Evolutionary conservation across 1,140 invertebrate genomes (phyloP).

Genomic region (Sitodiplosis mosellana): DNA sequence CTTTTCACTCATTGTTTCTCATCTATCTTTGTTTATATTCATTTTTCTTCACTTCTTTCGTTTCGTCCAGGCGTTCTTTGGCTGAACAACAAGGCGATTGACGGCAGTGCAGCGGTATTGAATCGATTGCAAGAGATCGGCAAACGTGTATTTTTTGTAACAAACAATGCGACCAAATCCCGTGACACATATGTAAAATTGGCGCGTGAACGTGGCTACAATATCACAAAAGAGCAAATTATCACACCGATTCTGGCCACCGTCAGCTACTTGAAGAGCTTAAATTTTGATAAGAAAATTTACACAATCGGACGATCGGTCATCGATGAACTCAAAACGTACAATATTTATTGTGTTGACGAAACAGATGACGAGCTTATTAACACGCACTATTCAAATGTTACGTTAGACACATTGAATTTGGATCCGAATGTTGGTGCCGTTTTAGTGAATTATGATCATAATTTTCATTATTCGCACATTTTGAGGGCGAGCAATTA

Average conservation of each 20-base stretch:
- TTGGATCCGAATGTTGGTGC: constrained; percentile 65
- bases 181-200: constrained; percentile 59
- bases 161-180: constrained; percentile 86
- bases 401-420: constrained; percentile 24
- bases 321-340: constrained; percentile 61
- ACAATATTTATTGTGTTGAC: constrained; percentile 51
- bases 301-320: constrained; percentile 72
- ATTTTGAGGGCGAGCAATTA: constrained; percentile 80
- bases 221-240: constrained; percentile 53
- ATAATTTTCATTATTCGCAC: constrained; percentile 79
- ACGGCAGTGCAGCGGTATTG: constrained; percentile 48
- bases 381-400: constrained; percentile 15
- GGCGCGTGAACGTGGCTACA: constrained; percentile 55
- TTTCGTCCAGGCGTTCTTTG: constrained; percentile 57
- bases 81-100: constrained; percentile 49
- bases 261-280: constrained; percentile 58
- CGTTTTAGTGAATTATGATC: constrained; percentile 91
- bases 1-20: no score
- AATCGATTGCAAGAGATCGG: constrained; percentile 49
- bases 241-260: constrained; percentile 67
- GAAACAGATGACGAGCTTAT: constrained; percentile 38
- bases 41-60: not conserved
- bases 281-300: constrained; percentile 61
- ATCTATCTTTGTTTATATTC: not conserved
- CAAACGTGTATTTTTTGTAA: constrained; percentile 79